Evolutionary conservation across 2,888 invertebrate genomes (phyloP).

Genomic region (Gastrophysa polygoni): DNA sequence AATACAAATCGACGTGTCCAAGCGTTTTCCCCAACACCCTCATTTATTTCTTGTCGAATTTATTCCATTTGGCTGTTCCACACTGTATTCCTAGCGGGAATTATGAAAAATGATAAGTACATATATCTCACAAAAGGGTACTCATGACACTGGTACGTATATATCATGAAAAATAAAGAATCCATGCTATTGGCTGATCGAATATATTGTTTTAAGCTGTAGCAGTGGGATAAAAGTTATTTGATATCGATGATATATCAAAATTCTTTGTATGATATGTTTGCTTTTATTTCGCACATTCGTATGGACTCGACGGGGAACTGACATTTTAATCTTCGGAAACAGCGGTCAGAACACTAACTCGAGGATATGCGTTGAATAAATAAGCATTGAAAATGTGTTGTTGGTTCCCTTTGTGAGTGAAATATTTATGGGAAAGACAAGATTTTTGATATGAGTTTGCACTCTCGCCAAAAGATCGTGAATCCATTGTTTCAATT

Average conservation of each 20-base stretch:
- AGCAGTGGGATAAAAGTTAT: constrained; percentile 21
- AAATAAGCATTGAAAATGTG: not conserved
- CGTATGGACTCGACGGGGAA: constrained; percentile 43
- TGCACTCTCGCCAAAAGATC: no score
- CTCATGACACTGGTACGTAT: not conserved
- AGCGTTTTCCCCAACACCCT: no score
- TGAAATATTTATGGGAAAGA: not conserved
- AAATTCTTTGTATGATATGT: constrained; percentile 29
- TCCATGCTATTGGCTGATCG: not conserved
- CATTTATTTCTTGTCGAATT: no score
- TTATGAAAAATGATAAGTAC: no score
- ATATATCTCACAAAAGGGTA: not conserved
- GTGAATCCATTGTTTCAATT: no score
- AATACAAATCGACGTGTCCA: no score
- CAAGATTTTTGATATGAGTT: not conserved
- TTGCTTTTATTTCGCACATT: constrained; percentile 45
- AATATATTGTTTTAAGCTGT: constrained; percentile 2
- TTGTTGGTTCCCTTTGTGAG: not conserved
- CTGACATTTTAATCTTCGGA: constrained; percentile 44
- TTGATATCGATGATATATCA: constrained; percentile 29
- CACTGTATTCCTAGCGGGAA: no score
- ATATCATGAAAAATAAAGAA: not conserved
- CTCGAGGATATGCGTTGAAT: not conserved
- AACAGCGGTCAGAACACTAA: constrained; percentile 30
- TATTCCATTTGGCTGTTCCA: no score